Conservation (phyloP, 2,113 vertebrate genomes). For the Ochotona curzoniae region DNA sequence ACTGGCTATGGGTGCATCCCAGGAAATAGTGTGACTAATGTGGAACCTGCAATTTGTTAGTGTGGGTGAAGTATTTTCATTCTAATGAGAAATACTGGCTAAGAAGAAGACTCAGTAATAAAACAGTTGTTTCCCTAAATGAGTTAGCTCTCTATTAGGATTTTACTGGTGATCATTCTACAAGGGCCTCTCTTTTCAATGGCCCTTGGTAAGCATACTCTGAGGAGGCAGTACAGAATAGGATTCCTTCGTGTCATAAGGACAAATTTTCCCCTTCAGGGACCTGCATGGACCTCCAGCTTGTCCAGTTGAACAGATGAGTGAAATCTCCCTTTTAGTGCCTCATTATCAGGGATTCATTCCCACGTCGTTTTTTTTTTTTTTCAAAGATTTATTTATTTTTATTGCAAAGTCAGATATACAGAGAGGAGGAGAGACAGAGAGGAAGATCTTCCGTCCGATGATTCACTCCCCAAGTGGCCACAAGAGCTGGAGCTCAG, state of each 20-base stretch:
- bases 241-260: constrained; percentile 22
- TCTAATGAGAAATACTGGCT: constrained; percentile 34
- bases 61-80: not conserved
- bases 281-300: not conserved
- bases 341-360: constrained; percentile 25
- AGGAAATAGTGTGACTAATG: constrained; percentile 35
- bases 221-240: not conserved
- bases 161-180: constrained; percentile 29
- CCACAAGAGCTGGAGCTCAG: too few species aligned
- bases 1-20: not conserved
- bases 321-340: not conserved
- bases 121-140: not conserved
- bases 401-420: too few species aligned
- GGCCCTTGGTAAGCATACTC: not conserved
- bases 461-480: too few species aligned
- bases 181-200: not conserved
- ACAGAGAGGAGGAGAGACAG: too few species aligned
- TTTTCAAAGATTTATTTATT: too few species aligned
- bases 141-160: not conserved
- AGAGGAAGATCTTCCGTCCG: too few species aligned
- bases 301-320: not conserved
- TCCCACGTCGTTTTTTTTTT: constrained; percentile 46
- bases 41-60: constrained; percentile 23
- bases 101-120: constrained; percentile 35
- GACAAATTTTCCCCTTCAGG: constrained; percentile 35